Base-by-base conservation (phyloP, 1,140 invertebrate species). In the Harpegnathos saltator region DNA sequence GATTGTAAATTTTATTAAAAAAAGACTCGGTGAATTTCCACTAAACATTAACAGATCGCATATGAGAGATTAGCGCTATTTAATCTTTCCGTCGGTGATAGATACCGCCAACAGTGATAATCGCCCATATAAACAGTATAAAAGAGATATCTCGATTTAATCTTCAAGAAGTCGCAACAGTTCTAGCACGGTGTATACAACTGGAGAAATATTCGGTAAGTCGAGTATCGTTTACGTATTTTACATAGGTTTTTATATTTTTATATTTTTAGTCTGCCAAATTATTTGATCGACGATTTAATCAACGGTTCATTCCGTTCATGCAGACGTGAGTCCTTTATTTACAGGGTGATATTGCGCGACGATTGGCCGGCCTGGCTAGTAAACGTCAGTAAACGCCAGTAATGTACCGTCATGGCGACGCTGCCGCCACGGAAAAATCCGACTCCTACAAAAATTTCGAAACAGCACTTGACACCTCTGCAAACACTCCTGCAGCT, bases 401-500 rank as follows among this genome's bases (percentile, higher is more conserved):
- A 85, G 87, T 90, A 74, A 91, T 88, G 85, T 82, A 84, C 83
- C 84, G 86, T 90, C 80, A 96, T 97, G 96, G 96, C 96, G 89
- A 95, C 95, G 73, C 92, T 97, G 91, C 96, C 96, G 85, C 96
- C 96, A 54, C 93, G 96, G 69, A 96, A 96, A 93, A 96, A 96
- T 94, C 95, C 95, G 54, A 96, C 95, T 80, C 95, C 95, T 15
- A 96, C 96, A 61, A 96, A 96, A 95, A 95, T 96, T 87, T 96
- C 95, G 17, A 97, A 97, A 94, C 96, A 97, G 92, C 95, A 97
- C 92, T 92, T 96, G 83, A 96, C 96, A 66, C 96, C 97, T 26
- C 93, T 98, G 82, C 96, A 98, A 94, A 97, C 97, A 26, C 94
- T 98, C 29, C 93, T 98, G 68, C 97, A 98, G 94, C 97, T 98